Conservation (phyloP, 2,888 invertebrate species). For the Drosophila gaucha region DNA sequence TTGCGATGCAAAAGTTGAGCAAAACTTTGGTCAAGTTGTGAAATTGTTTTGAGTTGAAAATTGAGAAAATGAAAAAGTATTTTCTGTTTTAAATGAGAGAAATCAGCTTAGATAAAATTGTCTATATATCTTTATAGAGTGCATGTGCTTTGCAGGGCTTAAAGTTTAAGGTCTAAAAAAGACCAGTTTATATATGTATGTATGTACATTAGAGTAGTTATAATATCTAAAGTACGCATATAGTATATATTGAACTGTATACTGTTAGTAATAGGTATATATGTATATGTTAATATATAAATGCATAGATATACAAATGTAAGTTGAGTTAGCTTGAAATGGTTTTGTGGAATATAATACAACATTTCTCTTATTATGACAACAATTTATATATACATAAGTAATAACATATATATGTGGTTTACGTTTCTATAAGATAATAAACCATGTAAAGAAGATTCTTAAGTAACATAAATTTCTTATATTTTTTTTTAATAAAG, state of each 20-base stretch:
- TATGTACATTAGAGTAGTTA: not conserved
- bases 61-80: no score
- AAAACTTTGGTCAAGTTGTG: not conserved
- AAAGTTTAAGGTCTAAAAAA: constrained; percentile 2
- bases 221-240: not conserved
- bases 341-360: no score
- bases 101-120: constrained; percentile 6
- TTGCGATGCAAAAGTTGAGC: not conserved
- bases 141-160: not conserved
- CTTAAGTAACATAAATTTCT: no score
- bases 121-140: not conserved
- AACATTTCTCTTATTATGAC: no score
- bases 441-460: no score
- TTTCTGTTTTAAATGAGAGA: not conserved
- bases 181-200: not conserved
- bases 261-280: not conserved
- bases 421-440: no score
- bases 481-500: no score
- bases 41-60: not conserved
- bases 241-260: not conserved
- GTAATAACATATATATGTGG: not conserved
- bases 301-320: no score
- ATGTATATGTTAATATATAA: not conserved
- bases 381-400: not conserved
- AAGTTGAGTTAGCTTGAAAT: no score